Percentiles rank a stretch among this genome's conserved stretches.
phyloP scores from a whole-genome alignment of 2,888 invertebrate species.

The Cordilura impudica region DNA sequence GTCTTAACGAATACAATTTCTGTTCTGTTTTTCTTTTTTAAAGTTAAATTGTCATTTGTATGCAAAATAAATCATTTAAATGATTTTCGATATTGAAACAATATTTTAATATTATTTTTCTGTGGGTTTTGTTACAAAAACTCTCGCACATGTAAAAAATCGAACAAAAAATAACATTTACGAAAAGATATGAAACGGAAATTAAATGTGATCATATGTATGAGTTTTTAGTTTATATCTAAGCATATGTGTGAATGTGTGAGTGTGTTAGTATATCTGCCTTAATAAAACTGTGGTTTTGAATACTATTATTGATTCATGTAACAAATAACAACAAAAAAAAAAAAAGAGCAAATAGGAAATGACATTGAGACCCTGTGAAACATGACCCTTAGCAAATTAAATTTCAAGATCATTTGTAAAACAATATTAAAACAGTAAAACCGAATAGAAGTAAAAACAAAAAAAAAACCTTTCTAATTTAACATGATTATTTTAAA shows the following conservation, averaged over 20 bases:
- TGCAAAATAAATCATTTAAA: slow-evolving; percentile 64
- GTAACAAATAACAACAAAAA: slow-evolving; percentile 21
- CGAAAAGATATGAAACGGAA: slow-evolving; percentile 42
- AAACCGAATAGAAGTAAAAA: not conserved
- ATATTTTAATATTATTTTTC: slow-evolving; percentile 19
- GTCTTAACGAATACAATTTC: slow-evolving; percentile 39
- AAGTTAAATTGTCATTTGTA: slow-evolving; percentile 60
- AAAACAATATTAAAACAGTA: not conserved
- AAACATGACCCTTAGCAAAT: slow-evolving; percentile 33
- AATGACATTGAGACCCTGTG: slow-evolving; percentile 56
- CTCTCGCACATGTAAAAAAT: not conserved
- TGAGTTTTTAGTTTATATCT: not conserved
- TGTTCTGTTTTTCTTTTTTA: not conserved
- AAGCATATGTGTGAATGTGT: not conserved
- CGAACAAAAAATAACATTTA: slow-evolving; percentile 3
- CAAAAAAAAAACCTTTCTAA: not conserved
- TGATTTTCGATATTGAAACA: slow-evolving; percentile 57
- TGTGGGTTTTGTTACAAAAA: not conserved
- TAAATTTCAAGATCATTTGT: slow-evolving; percentile 39
- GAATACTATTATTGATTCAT: slow-evolving; percentile 28
- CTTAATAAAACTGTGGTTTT: slow-evolving; percentile 44
- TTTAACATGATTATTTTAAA: slow-evolving; percentile 17
- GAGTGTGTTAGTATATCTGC: not conserved
- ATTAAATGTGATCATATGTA: slow-evolving; percentile 57
- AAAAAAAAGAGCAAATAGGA: slow-evolving; percentile 25